phyloP scores from a whole-genome alignment of 2,888 invertebrate species.

The Deroplatys truncata region DNA sequence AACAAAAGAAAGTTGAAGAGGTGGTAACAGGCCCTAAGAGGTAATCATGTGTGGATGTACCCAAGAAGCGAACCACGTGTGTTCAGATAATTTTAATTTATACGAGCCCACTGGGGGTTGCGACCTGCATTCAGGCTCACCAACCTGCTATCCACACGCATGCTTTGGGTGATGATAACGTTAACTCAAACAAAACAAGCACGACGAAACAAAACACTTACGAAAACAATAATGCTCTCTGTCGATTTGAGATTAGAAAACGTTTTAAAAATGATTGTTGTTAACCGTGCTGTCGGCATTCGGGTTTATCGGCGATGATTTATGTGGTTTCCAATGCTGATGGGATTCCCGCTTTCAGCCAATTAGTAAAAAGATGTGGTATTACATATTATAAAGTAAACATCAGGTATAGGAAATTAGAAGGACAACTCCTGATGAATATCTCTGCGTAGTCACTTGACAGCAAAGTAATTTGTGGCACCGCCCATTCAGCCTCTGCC shows the following conservation, averaged over 20 bases:
- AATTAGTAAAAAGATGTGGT: constrained; percentile 24
- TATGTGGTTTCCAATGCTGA: constrained; percentile 1
- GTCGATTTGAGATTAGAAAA: background rate
- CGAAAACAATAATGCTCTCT: constrained; percentile 12
- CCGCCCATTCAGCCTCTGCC: background rate
- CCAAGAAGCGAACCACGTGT: background rate
- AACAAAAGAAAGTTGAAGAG: background rate
- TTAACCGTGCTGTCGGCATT: background rate
- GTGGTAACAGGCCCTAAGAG: background rate
- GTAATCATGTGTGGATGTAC: background rate
- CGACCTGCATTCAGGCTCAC: background rate
- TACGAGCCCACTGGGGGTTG: background rate
- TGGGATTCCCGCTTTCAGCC: constrained; percentile 6
- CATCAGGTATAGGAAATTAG: constrained; percentile 16
- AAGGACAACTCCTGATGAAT: constrained; percentile 6
- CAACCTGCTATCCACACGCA: background rate
- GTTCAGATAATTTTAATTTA: background rate
- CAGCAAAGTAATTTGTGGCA: constrained; percentile 6
- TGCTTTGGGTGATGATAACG: background rate
- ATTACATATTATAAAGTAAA: constrained; percentile 24
- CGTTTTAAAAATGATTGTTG: constrained; percentile 10
- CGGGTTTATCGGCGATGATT: background rate
- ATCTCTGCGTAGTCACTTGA: background rate
- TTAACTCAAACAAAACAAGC: background rate
- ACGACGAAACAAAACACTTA: constrained; percentile 11